Conservation (phyloP, 2,888 invertebrate species). For the Lasioglossum vierecki region DNA sequence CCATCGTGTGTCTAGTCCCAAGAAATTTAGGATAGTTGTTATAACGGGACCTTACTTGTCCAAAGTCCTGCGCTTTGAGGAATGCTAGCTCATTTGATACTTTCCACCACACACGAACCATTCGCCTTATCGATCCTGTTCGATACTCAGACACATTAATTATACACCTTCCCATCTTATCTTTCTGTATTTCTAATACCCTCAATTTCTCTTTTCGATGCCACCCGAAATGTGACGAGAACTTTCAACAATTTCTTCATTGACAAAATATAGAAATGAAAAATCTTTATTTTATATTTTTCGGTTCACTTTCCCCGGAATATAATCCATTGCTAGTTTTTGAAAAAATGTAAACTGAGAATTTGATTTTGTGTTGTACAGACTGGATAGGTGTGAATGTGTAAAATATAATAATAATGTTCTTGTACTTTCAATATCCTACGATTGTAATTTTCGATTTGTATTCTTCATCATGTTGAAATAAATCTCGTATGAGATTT, state of each 20-base stretch:
- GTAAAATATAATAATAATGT: no score
- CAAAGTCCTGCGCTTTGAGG: background rate
- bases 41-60: background rate
- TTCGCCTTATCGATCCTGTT: background rate
- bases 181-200: background rate
- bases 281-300: no score
- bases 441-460: no score
- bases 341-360: no score
- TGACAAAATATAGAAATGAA: background rate
- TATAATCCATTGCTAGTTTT: no score
- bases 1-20: background rate
- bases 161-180: background rate
- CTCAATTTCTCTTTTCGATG: background rate
- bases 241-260: background rate
- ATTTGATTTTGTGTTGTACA: no score
- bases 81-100: background rate
- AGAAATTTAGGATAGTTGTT: slow-evolving; percentile 5
- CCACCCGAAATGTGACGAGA: no score
- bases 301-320: no score
- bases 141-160: background rate
- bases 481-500: no score
- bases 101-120: background rate
- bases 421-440: no score
- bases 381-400: no score
- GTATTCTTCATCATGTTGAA: no score